phyloP scores from a whole-genome alignment of 2,113 vertebrate species.

The Saimiri boliviensis region DNA sequence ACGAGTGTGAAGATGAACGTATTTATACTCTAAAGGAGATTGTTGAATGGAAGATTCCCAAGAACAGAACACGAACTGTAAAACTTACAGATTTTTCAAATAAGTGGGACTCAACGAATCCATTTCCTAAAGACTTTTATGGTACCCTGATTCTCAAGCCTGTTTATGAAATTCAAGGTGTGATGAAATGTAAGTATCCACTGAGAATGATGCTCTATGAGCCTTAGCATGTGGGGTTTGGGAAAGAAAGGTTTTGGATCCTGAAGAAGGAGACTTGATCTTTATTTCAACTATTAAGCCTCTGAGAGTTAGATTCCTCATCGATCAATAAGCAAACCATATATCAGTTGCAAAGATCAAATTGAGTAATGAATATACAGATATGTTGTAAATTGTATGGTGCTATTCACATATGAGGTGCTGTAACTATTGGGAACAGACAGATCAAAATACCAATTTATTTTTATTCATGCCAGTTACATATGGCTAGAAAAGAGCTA shows the following conservation, averaged over 20 bases:
- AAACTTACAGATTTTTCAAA: slow-evolving; percentile 79
- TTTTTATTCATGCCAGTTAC: slow-evolving; percentile 9
- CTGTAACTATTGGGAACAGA: neutral
- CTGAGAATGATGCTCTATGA: neutral
- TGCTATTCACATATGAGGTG: neutral
- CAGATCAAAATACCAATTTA: neutral
- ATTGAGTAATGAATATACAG: neutral
- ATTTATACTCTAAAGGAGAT: slow-evolving; percentile 91
- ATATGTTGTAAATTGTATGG: neutral
- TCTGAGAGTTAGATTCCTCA: neutral
- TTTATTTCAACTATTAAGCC: neutral
- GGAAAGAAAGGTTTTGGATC: neutral
- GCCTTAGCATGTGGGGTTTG: neutral
- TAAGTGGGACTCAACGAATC: slow-evolving; percentile 70
- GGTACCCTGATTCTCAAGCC: slow-evolving; percentile 85
- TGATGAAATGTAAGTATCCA: slow-evolving; percentile 90
- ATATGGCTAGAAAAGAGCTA: neutral
- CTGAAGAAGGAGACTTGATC: neutral
- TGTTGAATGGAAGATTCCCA: slow-evolving; percentile 90
- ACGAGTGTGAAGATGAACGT: slow-evolving; percentile 88
- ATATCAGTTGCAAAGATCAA: neutral
- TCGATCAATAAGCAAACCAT: neutral
- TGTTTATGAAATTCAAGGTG: slow-evolving; percentile 89
- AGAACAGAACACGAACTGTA: slow-evolving; percentile 84
- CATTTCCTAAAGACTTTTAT: slow-evolving; percentile 82